Percentiles rank a stretch among this genome's conserved stretches.
phyloP scores from a whole-genome alignment of 2,113 vertebrate species.

The Hippocampus comes region DNA sequence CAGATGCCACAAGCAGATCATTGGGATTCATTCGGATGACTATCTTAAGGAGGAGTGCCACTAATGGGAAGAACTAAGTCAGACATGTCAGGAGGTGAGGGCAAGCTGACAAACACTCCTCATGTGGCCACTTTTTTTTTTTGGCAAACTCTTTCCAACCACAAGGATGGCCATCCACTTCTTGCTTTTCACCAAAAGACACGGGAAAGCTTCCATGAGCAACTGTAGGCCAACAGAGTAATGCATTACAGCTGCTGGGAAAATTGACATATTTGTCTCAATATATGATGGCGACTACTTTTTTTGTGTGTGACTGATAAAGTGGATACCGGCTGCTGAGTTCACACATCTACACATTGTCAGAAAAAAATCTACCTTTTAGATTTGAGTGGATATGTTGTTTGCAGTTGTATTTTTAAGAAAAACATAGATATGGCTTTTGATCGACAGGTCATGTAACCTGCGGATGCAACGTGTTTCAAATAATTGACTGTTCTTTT shows the following conservation, averaged over 20 bases:
- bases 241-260: not conserved
- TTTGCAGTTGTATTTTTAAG: not conserved
- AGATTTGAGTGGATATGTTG: not conserved
- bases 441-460: not conserved
- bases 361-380: too few species aligned
- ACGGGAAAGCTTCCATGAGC: not conserved
- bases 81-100: not conserved
- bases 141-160: not conserved
- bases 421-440: not conserved
- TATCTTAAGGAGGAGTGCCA: not conserved
- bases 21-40: not conserved
- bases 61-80: not conserved
- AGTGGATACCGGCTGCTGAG: not conserved
- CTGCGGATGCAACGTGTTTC: not conserved
- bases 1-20: not conserved
- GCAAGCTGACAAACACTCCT: not conserved
- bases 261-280: not conserved
- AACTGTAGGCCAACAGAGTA: not conserved
- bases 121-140: not conserved
- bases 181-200: not conserved
- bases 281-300: too few species aligned
- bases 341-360: not conserved
- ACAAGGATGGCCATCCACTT: not conserved
- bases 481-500: not conserved
- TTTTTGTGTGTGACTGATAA: too few species aligned